phyloP scores from a whole-genome alignment of 2,797 vertebrate genomes.

The Iguana delicatissima region DNA sequence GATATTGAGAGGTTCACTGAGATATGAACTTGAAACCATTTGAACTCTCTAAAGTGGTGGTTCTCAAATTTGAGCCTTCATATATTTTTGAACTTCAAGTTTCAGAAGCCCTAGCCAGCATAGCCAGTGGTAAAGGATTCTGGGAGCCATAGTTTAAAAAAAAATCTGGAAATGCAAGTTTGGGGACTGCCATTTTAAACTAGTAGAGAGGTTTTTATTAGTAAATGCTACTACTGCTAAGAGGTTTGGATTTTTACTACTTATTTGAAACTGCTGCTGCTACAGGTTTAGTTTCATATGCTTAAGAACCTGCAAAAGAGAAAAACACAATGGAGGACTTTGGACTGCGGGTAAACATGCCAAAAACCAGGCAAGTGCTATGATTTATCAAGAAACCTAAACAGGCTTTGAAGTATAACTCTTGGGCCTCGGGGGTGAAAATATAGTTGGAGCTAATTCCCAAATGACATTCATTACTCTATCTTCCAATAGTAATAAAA shows the following conservation, averaged over 20 bases:
- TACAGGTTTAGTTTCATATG: conserved; percentile 26
- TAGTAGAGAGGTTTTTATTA: not conserved
- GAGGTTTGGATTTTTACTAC: not conserved
- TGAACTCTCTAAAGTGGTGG: not conserved
- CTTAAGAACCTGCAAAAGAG: conserved; percentile 70
- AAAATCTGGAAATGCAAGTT: not conserved
- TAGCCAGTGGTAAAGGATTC: not conserved
- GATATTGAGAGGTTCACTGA: not conserved
- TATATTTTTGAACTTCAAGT: not conserved
- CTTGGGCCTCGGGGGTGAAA: conserved; percentile 50
- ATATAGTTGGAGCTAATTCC: conserved; percentile 63
- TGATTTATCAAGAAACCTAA: conserved; percentile 36
- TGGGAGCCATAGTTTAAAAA: not conserved
- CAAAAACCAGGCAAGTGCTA: conserved; percentile 55
- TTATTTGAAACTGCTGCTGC: not conserved
- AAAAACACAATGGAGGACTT: conserved; percentile 60
- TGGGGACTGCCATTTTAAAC: not conserved
- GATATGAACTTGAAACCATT: not conserved
- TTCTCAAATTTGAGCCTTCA: not conserved
- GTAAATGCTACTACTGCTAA: not conserved
- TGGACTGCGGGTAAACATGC: conserved; percentile 54
- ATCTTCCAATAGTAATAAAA: not conserved
- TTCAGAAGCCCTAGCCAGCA: not conserved
- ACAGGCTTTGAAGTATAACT: conserved; percentile 60
- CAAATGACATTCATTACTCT: conserved; percentile 41